A percentile compares a stretch with the other conserved stretches of the same genome.
Evolutionary conservation across 2,797 vertebrate genomes (phyloP).

Genomic region (Sebastes kiyomatsui): DNA sequence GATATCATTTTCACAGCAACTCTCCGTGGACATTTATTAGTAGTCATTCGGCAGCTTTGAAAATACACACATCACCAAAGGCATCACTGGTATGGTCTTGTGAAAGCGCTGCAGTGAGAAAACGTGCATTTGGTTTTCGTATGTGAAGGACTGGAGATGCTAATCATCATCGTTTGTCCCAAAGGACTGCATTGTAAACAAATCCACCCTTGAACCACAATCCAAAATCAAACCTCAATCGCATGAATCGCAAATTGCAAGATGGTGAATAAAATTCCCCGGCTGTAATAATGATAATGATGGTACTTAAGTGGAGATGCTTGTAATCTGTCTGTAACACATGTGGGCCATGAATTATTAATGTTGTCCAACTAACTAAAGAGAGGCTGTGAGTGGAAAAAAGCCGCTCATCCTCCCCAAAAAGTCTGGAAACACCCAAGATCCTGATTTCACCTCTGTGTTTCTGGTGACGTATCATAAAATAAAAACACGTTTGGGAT

Average conservation of each 20-base stretch:
- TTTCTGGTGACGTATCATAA: neutral
- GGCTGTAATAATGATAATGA: conserved; percentile 67
- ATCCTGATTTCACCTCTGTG: neutral
- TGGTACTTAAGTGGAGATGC: conserved; percentile 58
- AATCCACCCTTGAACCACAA: conserved; percentile 42
- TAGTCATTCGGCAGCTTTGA: conserved; percentile 5
- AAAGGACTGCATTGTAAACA: conserved; percentile 45
- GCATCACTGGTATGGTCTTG: neutral
- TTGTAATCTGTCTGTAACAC: conserved; percentile 68
- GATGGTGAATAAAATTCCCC: conserved; percentile 60
- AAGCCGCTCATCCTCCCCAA: neutral
- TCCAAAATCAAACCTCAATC: conserved; percentile 55
- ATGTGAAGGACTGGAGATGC: conserved; percentile 15
- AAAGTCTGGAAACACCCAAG: conserved; percentile 20
- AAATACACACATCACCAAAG: conserved; percentile 11
- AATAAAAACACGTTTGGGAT: neutral
- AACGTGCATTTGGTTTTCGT: conserved; percentile 22
- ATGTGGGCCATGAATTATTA: conserved; percentile 79
- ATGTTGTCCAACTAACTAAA: conserved; percentile 55
- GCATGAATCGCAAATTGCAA: conserved; percentile 49
- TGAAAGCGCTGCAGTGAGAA: conserved; percentile 4
- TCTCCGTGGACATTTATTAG: neutral
- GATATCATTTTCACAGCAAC: neutral
- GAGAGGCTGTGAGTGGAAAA: conserved; percentile 38
- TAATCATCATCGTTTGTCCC: conserved; percentile 24